Evolutionary conservation across 2,888 invertebrate genomes (phyloP).

Genomic region (Tenthredo mesomela): DNA sequence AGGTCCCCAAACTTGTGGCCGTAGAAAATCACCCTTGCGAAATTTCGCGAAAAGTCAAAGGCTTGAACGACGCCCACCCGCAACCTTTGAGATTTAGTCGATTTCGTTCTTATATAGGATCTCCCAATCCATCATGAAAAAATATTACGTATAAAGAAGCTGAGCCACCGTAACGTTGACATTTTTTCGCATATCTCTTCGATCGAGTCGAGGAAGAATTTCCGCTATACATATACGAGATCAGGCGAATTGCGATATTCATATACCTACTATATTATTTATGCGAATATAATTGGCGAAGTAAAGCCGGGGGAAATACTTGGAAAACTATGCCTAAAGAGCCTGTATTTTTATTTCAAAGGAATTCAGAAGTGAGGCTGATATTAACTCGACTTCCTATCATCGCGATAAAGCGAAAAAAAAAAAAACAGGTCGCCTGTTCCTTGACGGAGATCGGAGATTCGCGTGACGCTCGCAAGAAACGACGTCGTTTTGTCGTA

Average conservation of each 20-base stretch:
- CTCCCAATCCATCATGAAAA: neutral
- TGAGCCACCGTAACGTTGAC: neutral
- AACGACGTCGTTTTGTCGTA: slow-evolving; percentile 26
- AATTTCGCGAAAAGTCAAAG: slow-evolving; percentile 9
- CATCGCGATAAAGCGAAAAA: neutral
- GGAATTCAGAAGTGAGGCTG: neutral
- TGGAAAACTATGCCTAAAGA: too few relatives aligned
- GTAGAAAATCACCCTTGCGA: neutral
- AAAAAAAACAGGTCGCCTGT: neutral
- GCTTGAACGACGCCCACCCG: neutral
- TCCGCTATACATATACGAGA: neutral
- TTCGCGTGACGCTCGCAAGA: neutral
- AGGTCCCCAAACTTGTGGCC: neutral
- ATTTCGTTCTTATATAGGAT: neutral
- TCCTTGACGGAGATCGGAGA: neutral
- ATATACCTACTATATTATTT: neutral
- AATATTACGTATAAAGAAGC: neutral
- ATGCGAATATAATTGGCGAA: neutral
- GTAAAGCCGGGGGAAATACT: neutral
- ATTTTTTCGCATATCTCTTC: neutral
- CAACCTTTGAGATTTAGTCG: slow-evolving; percentile 1
- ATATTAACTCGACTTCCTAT: slow-evolving; percentile 6
- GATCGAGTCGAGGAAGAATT: neutral
- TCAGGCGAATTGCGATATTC: neutral
- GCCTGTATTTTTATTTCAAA: neutral